phyloP scores from a whole-genome alignment of 2,888 invertebrate genomes.

The Volucella inflata region DNA sequence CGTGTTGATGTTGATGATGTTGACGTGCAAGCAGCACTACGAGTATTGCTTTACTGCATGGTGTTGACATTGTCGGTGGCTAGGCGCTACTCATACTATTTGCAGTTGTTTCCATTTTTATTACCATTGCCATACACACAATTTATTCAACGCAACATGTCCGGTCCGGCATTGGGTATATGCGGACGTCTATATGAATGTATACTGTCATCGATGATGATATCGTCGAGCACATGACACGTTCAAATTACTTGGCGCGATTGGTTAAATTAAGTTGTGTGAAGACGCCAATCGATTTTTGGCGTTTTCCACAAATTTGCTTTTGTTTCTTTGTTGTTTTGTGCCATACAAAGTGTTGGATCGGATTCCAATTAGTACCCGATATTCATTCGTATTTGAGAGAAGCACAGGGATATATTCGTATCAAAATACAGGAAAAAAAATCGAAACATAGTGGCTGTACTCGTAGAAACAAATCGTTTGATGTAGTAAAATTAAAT shows the following conservation, averaged over 20 bases:
- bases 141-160: neutral
- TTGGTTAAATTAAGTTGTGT: slow-evolving; percentile 62
- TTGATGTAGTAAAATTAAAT: slow-evolving; percentile 69
- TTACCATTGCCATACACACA: slow-evolving; percentile 9
- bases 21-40: neutral
- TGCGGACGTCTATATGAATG: neutral
- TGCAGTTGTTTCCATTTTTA: neutral
- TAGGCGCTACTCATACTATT: neutral
- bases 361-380: slow-evolving; percentile 55
- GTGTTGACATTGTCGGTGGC: no score
- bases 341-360: slow-evolving; percentile 9
- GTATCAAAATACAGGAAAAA: no score
- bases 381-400: neutral
- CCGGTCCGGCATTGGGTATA: neutral
- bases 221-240: slow-evolving; percentile 64
- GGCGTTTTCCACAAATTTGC: slow-evolving; percentile 29
- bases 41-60: no score
- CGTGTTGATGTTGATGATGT: slow-evolving; percentile 1
- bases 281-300: slow-evolving; percentile 67
- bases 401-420: no score
- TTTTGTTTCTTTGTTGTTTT: slow-evolving; percentile 5
- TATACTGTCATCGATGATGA: slow-evolving; percentile 62
- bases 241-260: slow-evolving; percentile 28
- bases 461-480: slow-evolving; percentile 66
- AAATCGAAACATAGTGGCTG: neutral